These are phyloP conservation scores for Trachurus trachurus DNA, from an alignment of 2,797 vertebrate genomes.

Conservation along the genomic window DNA sequence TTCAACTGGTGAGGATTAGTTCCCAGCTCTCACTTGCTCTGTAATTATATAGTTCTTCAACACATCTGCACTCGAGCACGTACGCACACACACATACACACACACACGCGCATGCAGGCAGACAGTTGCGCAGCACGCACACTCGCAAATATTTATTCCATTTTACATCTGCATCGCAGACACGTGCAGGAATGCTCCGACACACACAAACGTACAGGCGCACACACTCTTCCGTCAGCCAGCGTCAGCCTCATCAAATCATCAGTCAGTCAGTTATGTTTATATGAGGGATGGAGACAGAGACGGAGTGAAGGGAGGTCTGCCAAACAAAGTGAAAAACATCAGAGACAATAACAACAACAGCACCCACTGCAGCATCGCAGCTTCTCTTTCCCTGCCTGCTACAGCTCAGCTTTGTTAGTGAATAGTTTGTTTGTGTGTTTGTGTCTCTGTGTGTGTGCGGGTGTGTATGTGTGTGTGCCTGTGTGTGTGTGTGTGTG, in stretches of 20 bases:
- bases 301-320: conserved; percentile 69
- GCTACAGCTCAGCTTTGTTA: conserved; percentile 74
- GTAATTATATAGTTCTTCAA: conserved; percentile 78
- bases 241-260: conserved; percentile 71
- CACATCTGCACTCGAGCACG: conserved; percentile 69
- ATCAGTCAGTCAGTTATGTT: conserved; percentile 73
- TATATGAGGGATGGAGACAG: conserved; percentile 61
- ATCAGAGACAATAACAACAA: conserved; percentile 76
- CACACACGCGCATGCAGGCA: background rate
- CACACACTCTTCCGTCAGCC: conserved; percentile 30
- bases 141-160: conserved; percentile 62
- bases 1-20: conserved; percentile 73
- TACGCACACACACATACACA: background rate
- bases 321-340: conserved; percentile 80
- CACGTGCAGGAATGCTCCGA: conserved; percentile 25
- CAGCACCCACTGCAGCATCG: conserved; percentile 70
- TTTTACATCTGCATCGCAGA: conserved; percentile 56
- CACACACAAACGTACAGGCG: conserved; percentile 6
- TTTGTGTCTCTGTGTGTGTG: conserved; percentile 42
- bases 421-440: conserved; percentile 68
- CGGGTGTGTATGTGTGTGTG: conserved; percentile 33
- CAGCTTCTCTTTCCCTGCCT: conserved; percentile 65
- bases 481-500: conserved; percentile 13
- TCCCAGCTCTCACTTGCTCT: conserved; percentile 72
- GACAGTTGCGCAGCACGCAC: conserved; percentile 4